Conservation (phyloP, 2,797 vertebrate species). For the Acomys russatus region DNA sequence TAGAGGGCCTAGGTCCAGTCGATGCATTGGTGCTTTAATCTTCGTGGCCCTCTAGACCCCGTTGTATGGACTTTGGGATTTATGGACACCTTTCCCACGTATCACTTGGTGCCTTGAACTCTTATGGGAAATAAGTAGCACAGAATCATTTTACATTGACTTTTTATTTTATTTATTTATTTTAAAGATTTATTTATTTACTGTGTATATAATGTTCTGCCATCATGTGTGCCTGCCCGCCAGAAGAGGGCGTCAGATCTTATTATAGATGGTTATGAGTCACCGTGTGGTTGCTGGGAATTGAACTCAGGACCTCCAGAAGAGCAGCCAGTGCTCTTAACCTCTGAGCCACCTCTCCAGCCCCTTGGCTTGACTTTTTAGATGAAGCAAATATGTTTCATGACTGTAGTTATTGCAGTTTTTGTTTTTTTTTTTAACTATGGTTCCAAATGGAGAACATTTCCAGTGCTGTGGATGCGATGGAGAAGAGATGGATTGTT, state of each 20-base stretch:
- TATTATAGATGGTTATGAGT: no score
- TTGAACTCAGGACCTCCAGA: no score
- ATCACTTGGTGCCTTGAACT: not conserved
- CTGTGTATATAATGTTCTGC: no score
- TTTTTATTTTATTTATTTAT: not conserved
- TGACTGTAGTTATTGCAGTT: not conserved
- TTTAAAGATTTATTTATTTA: no score
- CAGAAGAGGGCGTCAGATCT: no score
- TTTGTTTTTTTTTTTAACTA: conserved; percentile 24
- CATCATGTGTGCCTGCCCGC: no score
- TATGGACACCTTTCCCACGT: not conserved
- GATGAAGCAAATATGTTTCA: not conserved
- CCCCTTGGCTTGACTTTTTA: not conserved
- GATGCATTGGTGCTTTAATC: no score
- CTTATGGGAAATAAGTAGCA: not conserved
- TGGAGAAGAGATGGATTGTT: not conserved
- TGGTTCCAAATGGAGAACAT: not conserved
- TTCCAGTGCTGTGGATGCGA: not conserved
- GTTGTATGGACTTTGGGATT: not conserved
- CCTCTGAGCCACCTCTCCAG: no score
- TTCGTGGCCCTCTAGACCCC: no score
- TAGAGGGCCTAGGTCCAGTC: no score
- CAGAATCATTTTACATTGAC: not conserved
- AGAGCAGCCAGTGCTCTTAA: no score
- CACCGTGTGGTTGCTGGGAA: no score